Base-by-base conservation (phyloP, 2,113 vertebrate genomes). In the Leptobrachium leishanense region DNA sequence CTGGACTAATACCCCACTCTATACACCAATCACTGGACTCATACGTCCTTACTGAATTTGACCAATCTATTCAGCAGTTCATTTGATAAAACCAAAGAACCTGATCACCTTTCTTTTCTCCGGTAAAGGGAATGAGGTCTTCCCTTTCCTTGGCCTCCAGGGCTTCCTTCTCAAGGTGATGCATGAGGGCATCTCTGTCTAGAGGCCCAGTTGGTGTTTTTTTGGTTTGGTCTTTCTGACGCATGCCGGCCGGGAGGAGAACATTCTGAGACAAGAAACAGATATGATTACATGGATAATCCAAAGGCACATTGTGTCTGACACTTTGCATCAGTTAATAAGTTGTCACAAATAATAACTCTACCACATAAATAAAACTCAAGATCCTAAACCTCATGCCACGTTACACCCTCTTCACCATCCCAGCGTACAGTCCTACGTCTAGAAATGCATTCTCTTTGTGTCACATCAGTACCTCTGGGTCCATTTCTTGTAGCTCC, bases 401-500 rank as follows among this genome's bases (percentile, higher is more conserved):
- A n/a, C n/a, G n/a, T n/a, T n/a, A n/a, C n/a, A n/a, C n/a, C n/a
- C n/a, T n/a, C n/a, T n/a, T n/a, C n/a, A n/a, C n/a, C n/a, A n/a
- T n/a, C n/a, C n/a, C n/a, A n/a, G n/a, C n/a, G n/a, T n/a, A n/a
- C n/a, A n/a, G n/a, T n/a, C n/a, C n/a, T n/a, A n/a, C n/a, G n/a
- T n/a, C n/a, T n/a, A n/a, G n/a, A n/a, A n/a, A n/a, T n/a, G n/a
- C n/a, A n/a, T n/a, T n/a, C n/a, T n/a, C n/a, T n/a, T n/a, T n/a
- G n/a, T n/a, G n/a, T n/a, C n/a, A n/a, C n/a, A n/a, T n/a, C 54
- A 63, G 59, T 92, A 98, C 97, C 94, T 99, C 97, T 0, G 97
- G 97, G 88, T 99, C 97, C 97, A 99, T 95, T 85, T 98, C 97
- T 83, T 92, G 89, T 75, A 99, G 94, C 79, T 99, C 97, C 39